Conservation (phyloP, 2,888 invertebrate genomes). For the Lasioglossum malachurum region DNA sequence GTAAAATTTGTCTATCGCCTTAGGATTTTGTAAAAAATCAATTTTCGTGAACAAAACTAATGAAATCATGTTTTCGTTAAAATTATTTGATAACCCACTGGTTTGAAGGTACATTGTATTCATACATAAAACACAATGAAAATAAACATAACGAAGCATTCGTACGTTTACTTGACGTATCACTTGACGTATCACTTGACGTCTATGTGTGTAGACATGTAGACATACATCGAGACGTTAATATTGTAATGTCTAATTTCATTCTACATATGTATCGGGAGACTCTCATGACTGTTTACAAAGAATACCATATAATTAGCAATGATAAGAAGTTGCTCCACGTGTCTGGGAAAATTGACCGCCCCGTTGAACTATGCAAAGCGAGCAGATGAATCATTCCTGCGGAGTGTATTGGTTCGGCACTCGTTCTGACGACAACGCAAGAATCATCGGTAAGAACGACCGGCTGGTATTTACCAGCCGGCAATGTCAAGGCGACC, state of each 20-base stretch:
- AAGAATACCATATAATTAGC: not conserved
- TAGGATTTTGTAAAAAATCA: too few species aligned
- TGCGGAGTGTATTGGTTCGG: not conserved
- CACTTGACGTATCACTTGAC: too few species aligned
- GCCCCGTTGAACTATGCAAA: not conserved
- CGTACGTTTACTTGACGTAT: too few species aligned
- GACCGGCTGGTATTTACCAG: slow-evolving; percentile 51
- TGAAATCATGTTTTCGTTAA: too few species aligned
- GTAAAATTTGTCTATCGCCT: too few species aligned
- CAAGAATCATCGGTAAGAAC: slow-evolving; percentile 52
- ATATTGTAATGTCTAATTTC: not conserved
- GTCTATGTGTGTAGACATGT: too few species aligned
- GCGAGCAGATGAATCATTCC: not conserved
- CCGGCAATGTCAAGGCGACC: slow-evolving; percentile 72
- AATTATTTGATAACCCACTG: too few species aligned
- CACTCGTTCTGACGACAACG: not conserved
- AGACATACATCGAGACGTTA: too few species aligned
- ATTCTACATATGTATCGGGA: not conserved
- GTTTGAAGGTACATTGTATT: too few species aligned
- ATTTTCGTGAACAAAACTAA: too few species aligned
- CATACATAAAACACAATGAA: too few species aligned
- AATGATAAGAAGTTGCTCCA: not conserved
- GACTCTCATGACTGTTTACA: not conserved
- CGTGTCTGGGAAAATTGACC: not conserved
- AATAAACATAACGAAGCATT: too few species aligned